A percentile compares a stretch with the other conserved stretches of the same genome.
phyloP scores from a whole-genome alignment of 2,797 vertebrate genomes.

The Emys orbicularis region DNA sequence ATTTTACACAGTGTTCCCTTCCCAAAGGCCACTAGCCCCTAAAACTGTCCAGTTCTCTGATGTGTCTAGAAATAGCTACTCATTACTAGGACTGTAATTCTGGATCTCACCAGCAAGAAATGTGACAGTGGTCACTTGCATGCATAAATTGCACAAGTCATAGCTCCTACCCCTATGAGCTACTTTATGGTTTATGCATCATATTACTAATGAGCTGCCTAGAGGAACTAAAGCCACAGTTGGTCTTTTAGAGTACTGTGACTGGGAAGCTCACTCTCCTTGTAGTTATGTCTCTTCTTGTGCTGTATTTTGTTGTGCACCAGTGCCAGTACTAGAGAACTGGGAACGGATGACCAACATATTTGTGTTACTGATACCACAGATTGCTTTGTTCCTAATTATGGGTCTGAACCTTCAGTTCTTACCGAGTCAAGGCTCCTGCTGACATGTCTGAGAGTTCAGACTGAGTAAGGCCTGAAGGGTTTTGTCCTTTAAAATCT shows the following conservation, averaged over 20 bases:
- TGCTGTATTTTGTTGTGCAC: neutral
- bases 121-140: neutral
- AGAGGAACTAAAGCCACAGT: neutral
- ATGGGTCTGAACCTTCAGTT: neutral
- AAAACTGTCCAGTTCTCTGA: neutral
- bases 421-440: neutral
- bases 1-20: neutral
- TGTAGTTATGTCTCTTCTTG: neutral
- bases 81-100: neutral
- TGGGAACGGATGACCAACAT: neutral
- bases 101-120: neutral
- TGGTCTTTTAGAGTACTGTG: neutral
- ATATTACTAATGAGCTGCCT: rapidly evolving
- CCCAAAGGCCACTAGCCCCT: neutral
- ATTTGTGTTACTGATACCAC: neutral
- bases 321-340: rapidly evolving
- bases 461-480: neutral
- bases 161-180: neutral
- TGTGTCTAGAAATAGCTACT: neutral
- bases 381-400: neutral
- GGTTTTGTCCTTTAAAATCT: neutral
- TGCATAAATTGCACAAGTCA: neutral
- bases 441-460: neutral
- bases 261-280: neutral
- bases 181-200: neutral